Conservation (phyloP, 2,888 invertebrate genomes). For the Nezara viridula region DNA sequence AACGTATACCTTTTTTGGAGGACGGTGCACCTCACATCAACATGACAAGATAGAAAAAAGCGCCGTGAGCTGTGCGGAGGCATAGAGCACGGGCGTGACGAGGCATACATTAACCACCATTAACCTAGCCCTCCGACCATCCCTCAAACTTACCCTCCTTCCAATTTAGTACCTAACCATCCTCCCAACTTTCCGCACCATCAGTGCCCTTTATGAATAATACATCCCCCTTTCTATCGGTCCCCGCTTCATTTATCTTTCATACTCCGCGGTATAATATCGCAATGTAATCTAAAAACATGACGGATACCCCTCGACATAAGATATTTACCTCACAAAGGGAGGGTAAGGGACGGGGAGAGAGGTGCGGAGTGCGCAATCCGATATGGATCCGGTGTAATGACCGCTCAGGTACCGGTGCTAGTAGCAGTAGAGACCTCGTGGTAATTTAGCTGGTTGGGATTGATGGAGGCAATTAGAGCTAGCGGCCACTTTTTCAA, state of each 20-base stretch:
- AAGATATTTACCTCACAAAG: constrained; percentile 20
- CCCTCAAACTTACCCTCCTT: constrained; percentile 41
- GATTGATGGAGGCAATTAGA: constrained; percentile 36
- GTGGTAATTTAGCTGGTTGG: background rate
- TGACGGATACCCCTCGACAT: constrained; percentile 18
- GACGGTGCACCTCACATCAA: background rate
- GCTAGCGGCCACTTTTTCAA: background rate
- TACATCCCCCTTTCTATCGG: constrained; percentile 38
- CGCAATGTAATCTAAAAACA: constrained; percentile 46
- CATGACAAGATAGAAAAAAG: background rate
- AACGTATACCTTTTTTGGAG: background rate
- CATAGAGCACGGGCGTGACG: background rate
- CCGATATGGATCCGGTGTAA: background rate
- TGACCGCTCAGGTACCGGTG: background rate
- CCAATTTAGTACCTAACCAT: constrained; percentile 12
- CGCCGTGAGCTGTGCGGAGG: background rate
- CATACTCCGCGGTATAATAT: background rate
- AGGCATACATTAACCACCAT: constrained; percentile 26
- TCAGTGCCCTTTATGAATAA: constrained; percentile 43
- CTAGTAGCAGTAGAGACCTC: background rate
- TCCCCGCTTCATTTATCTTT: constrained; percentile 40
- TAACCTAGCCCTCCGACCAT: background rate
- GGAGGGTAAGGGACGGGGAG: background rate
- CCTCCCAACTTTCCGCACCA: constrained; percentile 36
- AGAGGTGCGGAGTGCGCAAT: background rate